These are phyloP conservation scores for Megalonaias nervosa DNA, from an alignment of 1,140 invertebrate species.

Conservation along the genomic window DNA sequence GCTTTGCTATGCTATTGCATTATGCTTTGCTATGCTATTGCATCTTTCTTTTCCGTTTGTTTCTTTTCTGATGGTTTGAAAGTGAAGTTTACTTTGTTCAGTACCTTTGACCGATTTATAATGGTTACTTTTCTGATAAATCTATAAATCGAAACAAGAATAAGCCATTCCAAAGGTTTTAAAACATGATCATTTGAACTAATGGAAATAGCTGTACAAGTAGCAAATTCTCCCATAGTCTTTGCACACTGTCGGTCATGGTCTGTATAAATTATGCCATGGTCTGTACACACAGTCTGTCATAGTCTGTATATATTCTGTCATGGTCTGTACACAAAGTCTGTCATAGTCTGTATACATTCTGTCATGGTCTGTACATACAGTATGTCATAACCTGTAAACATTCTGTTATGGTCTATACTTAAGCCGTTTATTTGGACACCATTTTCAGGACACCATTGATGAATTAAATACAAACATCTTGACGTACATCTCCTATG, in stretches of 20 bases:
- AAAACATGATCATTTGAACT: too few relatives aligned
- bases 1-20: too few relatives aligned
- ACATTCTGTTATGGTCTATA: background rate
- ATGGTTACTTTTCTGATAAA: too few relatives aligned
- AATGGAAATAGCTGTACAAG: background rate
- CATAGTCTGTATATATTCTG: too few relatives aligned
- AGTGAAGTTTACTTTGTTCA: too few relatives aligned
- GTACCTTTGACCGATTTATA: too few relatives aligned
- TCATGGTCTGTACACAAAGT: background rate
- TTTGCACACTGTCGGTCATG: background rate
- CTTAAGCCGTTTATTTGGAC: background rate
- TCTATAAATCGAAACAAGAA: too few relatives aligned
- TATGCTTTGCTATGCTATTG: too few relatives aligned
- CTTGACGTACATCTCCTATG: slow-evolving; percentile 60
- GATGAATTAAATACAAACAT: slow-evolving; percentile 44
- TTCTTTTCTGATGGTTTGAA: too few relatives aligned
- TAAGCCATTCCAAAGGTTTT: too few relatives aligned
- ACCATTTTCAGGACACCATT: slow-evolving; percentile 42
- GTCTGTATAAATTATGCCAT: too few relatives aligned
- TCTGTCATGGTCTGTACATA: background rate
- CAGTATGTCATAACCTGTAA: background rate
- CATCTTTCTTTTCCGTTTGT: too few relatives aligned
- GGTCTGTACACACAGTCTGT: background rate
- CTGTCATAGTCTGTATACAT: background rate
- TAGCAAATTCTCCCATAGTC: background rate